Evolutionary conservation across 2,797 vertebrate genomes (phyloP).

Genomic region (Discoglossus pictus): DNA sequence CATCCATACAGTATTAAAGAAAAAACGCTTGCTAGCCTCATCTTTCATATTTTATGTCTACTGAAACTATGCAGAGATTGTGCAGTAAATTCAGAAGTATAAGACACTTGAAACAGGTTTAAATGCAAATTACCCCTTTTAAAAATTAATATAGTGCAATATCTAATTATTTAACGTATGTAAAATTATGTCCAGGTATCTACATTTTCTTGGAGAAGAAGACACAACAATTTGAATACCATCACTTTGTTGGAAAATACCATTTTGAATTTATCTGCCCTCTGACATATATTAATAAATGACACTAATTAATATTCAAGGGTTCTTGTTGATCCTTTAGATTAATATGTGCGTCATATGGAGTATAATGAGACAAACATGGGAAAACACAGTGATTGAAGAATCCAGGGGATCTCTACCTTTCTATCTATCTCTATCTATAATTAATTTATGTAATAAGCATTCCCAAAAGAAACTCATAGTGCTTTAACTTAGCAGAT

Average conservation of each 20-base stretch:
- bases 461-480: too few species aligned
- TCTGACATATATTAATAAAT: background rate
- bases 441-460: too few species aligned
- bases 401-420: too few species aligned
- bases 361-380: too few species aligned
- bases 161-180: background rate
- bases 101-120: background rate
- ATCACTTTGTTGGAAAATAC: background rate
- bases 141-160: background rate
- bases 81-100: background rate
- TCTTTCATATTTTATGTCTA: slow-evolving; percentile 11
- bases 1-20: slow-evolving; percentile 50
- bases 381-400: too few species aligned
- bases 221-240: background rate
- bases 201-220: background rate
- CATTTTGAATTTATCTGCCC: background rate
- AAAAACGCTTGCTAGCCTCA: slow-evolving; percentile 15
- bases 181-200: background rate
- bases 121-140: background rate
- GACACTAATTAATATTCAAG: background rate
- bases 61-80: background rate
- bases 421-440: too few species aligned
- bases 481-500: too few species aligned
- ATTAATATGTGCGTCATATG: background rate
- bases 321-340: background rate